Conservation (phyloP, 2,888 invertebrate genomes). For the Ornithoptera alexandrae region DNA sequence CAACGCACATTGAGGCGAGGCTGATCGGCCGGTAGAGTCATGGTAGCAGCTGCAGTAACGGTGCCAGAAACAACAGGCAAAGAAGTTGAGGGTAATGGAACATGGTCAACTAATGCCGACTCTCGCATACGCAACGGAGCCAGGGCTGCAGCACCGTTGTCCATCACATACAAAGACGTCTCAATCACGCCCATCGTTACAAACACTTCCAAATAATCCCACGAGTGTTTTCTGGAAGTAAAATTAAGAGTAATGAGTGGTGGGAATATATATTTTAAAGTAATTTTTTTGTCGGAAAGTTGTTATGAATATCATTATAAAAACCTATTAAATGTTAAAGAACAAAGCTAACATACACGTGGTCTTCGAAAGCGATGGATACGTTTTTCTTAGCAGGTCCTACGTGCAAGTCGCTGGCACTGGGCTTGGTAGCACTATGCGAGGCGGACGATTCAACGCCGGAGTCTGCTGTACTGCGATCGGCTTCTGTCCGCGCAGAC, state of each 20-base stretch:
- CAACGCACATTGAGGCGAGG: constrained; percentile 7
- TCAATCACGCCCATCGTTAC: constrained; percentile 67
- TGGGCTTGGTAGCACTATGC: constrained; percentile 37
- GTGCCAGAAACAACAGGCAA: neutral
- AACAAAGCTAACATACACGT: constrained; percentile 41
- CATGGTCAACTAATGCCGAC: constrained; percentile 20
- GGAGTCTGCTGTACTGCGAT: constrained; percentile 44
- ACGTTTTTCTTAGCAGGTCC: constrained; percentile 42
- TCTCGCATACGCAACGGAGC: constrained; percentile 40
- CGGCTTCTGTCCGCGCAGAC: constrained; percentile 8
- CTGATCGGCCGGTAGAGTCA: neutral
- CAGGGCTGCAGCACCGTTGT: constrained; percentile 43
- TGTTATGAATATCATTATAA: neutral
- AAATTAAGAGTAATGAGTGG: neutral
- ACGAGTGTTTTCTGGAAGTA: constrained; percentile 39
- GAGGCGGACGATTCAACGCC: constrained; percentile 52
- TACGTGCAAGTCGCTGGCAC: constrained; percentile 29
- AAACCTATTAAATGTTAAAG: neutral
- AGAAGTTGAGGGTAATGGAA: neutral
- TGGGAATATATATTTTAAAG: neutral
- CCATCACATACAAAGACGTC: constrained; percentile 52
- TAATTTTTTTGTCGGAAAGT: neutral
- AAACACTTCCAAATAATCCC: constrained; percentile 60
- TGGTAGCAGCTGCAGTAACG: neutral
- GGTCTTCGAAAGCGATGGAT: constrained; percentile 42